Base-by-base conservation (phyloP, 2,113 vertebrate genomes). In the Zosterops japonicus region DNA sequence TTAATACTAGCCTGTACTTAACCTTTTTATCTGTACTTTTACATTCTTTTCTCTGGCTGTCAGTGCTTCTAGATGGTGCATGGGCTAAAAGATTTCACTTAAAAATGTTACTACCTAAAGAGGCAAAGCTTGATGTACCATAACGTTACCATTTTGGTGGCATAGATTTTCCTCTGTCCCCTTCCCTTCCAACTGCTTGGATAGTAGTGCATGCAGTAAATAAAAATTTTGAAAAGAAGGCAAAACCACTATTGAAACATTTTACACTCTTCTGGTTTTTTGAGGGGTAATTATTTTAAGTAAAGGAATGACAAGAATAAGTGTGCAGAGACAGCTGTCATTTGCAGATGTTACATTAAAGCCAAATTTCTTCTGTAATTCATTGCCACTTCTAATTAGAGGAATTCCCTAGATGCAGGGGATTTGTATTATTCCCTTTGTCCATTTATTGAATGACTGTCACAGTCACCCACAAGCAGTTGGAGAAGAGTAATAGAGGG, bases 351-450 rank as follows among this genome's bases (percentile, higher is more conserved):
- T 97, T 97, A 93, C 72, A 95, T 96, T 96, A 97, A 97, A 97
- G 80, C 93, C 84, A 95, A 97, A 96, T 97, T 98, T 98, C 85
- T 97, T 96, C 82, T 94, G 90, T 96, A 96, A 96, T 97, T 97
- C 94, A 94, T 95, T 97, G 91, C 86, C 94, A 97, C 92, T 97
- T 97, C 96, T 98, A 98, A 97, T 98, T 97, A 97, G 95, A 98
- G 95, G 93, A 97, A 98, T 98, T 97, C 96, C 95, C 95, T 96
- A 59, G 95, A 75, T 96, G 93, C 93, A 90, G 72, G 90, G 94
- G 89, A 95, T 97, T 97, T 98, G 94, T 96, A 96, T 97, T 96
- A 97, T 96, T 97, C 84, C 94, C 93, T 96, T 98, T 98, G 96
- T 97, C 94, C 88, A 53, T 69, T 97, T 97, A 97, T 96, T 98